Base-by-base conservation (phyloP, 1,140 invertebrate genomes). In the Arion vulgaris region DNA sequence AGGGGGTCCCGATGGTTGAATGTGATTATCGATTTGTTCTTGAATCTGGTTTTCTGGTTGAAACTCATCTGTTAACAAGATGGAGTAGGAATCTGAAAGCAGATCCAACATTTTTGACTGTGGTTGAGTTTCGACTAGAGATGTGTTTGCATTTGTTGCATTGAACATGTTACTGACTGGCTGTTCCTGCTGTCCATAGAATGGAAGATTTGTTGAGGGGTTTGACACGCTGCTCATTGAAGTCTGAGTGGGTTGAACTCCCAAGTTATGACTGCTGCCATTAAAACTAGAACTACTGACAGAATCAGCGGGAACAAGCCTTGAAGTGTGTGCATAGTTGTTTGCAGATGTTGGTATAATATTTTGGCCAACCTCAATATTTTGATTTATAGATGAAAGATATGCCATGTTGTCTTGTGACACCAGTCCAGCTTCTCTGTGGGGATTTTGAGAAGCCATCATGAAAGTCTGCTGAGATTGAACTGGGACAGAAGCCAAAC, bases 31-130 rank as follows among this genome's bases (percentile, higher is more conserved):
- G 7, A 15, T 32, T 23, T 34, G 4, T 17, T 49, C 45, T n/a
- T 53, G 74, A 39, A 19, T 51, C 17, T 13, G 74, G 38, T 13
- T n/a, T 15, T 39, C 41, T 39, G 74, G 26, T n/a, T n/a, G 15
- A 36, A 49, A 76, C 17, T 76, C 74, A 34, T 76, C 49, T 13
- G 41, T 28, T n/a, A 76, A n/a, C 51, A 76, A 76, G 32, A 76
- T 53, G n/a, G 41, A 53, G 45, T 76, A 51, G 9, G 74, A 36
- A 32, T 76, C 74, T 32, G 74, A 76, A 28, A 76, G 74, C 2
- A 76, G 74, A 49, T 76, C 74, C 49, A 76, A 28, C 74, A 76
- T 76, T 49, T 76, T 76, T 32, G 74, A 49, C 26, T 76, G 74
- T 76, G 23, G 51, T 26, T 73, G 71, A 39, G 32, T 45, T 13